phyloP scores from a whole-genome alignment of 2,888 invertebrate genomes.

The Rhagophthalmus giganteus region DNA sequence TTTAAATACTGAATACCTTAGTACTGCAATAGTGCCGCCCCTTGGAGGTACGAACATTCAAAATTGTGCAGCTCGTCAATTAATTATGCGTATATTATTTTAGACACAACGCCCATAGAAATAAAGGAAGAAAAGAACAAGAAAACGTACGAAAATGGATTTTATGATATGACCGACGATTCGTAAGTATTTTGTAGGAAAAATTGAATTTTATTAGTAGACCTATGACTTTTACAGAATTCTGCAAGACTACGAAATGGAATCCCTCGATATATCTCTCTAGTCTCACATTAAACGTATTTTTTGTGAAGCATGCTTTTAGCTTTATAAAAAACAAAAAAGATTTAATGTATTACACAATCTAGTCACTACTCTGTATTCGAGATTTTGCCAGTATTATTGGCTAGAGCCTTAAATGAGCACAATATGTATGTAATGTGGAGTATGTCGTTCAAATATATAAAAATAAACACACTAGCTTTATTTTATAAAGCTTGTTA shows the following conservation, averaged over 20 bases:
- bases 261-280: constrained; percentile 39
- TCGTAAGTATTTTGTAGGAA: constrained; percentile 24
- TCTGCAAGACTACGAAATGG: constrained; percentile 50
- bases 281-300: constrained; percentile 9
- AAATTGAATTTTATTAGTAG: constrained; percentile 1
- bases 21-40: constrained; percentile 52
- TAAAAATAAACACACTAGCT: too few species aligned
- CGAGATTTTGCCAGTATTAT: constrained; percentile 15
- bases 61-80: constrained; percentile 4
- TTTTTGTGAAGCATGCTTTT: constrained; percentile 3
- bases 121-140: constrained; percentile 47
- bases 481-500: too few species aligned
- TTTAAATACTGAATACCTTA: constrained; percentile 68
- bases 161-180: constrained; percentile 46
- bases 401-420: constrained; percentile 5
- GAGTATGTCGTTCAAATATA: neutral
- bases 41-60: constrained; percentile 41
- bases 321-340: constrained; percentile 8
- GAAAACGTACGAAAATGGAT: constrained; percentile 48
- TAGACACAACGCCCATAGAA: constrained; percentile 44
- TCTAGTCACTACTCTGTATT: constrained; percentile 18
- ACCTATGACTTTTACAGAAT: constrained; percentile 38
- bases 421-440: constrained; percentile 5
- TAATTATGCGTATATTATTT: constrained; percentile 27
- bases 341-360: neutral